Evolutionary conservation across 2,888 invertebrate species (phyloP), one percentile per base, ranked within the genome.

Genomic region (Limnephilus marmoratus): DNA sequence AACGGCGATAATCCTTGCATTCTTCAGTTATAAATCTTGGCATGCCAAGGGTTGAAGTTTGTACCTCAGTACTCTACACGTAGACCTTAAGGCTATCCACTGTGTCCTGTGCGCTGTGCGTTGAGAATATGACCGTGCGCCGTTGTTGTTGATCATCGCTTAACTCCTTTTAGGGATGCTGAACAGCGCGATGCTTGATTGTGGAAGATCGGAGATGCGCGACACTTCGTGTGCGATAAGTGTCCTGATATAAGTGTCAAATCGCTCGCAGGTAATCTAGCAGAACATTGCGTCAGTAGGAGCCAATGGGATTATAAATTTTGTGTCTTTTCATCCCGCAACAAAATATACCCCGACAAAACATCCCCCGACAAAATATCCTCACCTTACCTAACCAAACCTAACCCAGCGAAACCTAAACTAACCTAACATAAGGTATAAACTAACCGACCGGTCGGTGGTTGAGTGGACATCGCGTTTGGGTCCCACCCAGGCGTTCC

Each of bases 141-240:
- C 82, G 82, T 34, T 83, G 82, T 83, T 83, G 82, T 83, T 37
- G 82, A 37, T 34, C 31, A 83, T 24, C 82, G 82, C 34, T 83
- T 15, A 83, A 29, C 34, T 83, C 82, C 82, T 34, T 83, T 83
- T 83, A 34, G 34, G 34, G 82, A 83, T 37, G 29, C 34, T 29
- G 31, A 83, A 31, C 34, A 37, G 34, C 15, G 34, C 29, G 82
- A 34, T 83, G 15, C 15, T 34, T 29, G 82, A 83, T 83, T 18
- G 34, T 37, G 82, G 15, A 18, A 83, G 82, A 83, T 83, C 82
- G 24, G 82, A 83, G 34, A 34, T 31, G 31, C 34, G 31, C 31
- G 82, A 83, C 82, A 83, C 82, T 83, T 83, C 82, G 15, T 15
- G 31, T 31, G 34, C 31, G 15, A 83, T 83, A 34, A 83, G 34